Evolutionary conservation across 2,888 invertebrate genomes (phyloP).

Genomic region (Pantelozetes paolii): DNA sequence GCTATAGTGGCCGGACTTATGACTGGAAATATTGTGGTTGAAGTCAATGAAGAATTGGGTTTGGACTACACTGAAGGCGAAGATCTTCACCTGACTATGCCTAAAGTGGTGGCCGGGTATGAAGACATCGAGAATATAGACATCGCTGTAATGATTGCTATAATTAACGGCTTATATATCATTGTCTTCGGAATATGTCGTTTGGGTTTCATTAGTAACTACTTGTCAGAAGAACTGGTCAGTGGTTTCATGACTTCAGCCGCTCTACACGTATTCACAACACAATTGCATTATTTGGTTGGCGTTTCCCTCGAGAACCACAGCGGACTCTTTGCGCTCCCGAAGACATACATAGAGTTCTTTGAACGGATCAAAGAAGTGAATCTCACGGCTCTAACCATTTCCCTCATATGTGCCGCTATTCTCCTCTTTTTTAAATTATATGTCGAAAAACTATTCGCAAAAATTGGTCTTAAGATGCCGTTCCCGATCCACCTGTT

Average conservation of each 20-base stretch:
- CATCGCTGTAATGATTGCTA: conserved; percentile 42
- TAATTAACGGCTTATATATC: conserved; percentile 47
- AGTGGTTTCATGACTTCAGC: conserved; percentile 42
- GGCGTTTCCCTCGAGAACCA: conserved; percentile 26
- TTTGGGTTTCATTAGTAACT: conserved; percentile 50
- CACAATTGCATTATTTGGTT: conserved; percentile 39
- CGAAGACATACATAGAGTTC: conserved; percentile 62
- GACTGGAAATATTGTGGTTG: conserved; percentile 35
- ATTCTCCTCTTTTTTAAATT: conserved; percentile 58
- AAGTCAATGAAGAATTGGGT: conserved; percentile 28
- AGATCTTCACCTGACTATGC: neutral
- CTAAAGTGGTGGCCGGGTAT: neutral
- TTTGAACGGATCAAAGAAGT: conserved; percentile 58
- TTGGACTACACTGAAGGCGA: neutral
- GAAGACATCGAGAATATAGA: conserved; percentile 33
- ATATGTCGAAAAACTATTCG: conserved; percentile 54
- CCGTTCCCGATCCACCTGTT: conserved; percentile 38
- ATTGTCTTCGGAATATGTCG: conserved; percentile 49
- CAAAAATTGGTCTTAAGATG: conserved; percentile 42
- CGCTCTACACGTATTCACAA: conserved; percentile 39
- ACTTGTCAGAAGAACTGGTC: conserved; percentile 50
- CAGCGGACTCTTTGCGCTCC: conserved; percentile 38
- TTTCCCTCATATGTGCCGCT: conserved; percentile 66
- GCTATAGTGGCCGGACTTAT: conserved; percentile 38
- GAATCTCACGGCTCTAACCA: conserved; percentile 64